Evolutionary conservation across 1,140 invertebrate genomes (phyloP).

Genomic region (Bathynomus jamesi): DNA sequence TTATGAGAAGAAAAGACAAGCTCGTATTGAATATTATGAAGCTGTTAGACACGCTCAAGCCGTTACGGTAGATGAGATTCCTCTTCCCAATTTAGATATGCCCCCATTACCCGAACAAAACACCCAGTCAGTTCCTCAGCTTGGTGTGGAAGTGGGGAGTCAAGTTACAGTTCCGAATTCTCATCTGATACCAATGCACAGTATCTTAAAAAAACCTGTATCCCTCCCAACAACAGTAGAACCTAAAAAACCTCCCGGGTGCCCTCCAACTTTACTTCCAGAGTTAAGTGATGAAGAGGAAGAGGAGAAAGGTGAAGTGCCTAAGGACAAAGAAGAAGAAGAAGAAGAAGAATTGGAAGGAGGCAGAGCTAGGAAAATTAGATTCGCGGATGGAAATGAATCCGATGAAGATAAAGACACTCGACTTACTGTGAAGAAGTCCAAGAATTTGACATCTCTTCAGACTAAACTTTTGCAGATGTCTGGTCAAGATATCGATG

Average conservation of each 20-base stretch:
- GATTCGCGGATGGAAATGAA: conserved; percentile 40
- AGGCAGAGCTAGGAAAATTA: conserved; percentile 33
- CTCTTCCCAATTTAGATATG: conserved; percentile 53
- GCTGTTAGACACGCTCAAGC: conserved; percentile 87
- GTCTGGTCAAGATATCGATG: conserved; percentile 81
- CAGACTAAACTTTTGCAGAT: conserved; percentile 76
- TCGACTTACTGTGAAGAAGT: conserved; percentile 11
- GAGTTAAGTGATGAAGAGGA: conserved; percentile 61
- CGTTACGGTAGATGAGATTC: conserved; percentile 94
- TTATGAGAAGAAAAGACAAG: conserved; percentile 79
- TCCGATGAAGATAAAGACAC: conserved; percentile 24
- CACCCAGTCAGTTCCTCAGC: background rate
- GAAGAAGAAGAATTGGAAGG: conserved; percentile 38
- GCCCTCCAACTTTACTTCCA: conserved; percentile 31
- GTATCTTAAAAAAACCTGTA: conserved; percentile 33
- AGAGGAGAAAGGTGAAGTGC: conserved; percentile 43
- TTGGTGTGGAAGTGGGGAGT: background rate
- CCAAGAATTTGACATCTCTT: conserved; percentile 50
- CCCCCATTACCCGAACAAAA: conserved; percentile 43
- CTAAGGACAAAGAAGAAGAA: conserved; percentile 28
- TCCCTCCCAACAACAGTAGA: conserved; percentile 15
- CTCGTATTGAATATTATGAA: conserved; percentile 86
- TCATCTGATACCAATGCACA: conserved; percentile 24
- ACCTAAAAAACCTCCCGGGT: conserved; percentile 28
- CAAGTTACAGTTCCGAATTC: conserved; percentile 14